phyloP scores from a whole-genome alignment of 2,797 vertebrate genomes.

The Oreochromis mossambicus region DNA sequence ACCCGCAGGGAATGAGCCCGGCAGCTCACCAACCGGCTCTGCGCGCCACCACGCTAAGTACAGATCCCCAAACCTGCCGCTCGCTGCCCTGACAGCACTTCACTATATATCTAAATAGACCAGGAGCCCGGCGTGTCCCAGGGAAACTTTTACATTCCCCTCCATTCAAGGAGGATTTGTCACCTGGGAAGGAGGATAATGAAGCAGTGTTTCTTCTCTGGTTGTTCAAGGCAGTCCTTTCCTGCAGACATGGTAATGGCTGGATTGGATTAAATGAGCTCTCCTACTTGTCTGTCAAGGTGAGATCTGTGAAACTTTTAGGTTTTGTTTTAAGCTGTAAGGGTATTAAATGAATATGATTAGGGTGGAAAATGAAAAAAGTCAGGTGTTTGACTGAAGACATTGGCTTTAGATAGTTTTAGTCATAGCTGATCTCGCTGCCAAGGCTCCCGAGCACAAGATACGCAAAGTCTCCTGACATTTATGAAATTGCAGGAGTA shows the following conservation, averaged over 20 bases:
- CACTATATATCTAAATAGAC: slow-evolving; percentile 72
- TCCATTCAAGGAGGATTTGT: slow-evolving; percentile 74
- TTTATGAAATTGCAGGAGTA: not conserved
- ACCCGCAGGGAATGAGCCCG: slow-evolving; percentile 66
- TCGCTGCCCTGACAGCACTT: slow-evolving; percentile 54
- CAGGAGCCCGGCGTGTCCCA: slow-evolving; percentile 59
- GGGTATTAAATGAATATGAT: slow-evolving; percentile 47
- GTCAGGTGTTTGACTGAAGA: not conserved
- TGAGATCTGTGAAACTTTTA: slow-evolving; percentile 41
- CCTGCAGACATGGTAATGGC: slow-evolving; percentile 54
- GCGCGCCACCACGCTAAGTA: slow-evolving; percentile 50
- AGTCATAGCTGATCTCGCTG: not conserved
- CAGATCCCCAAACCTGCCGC: slow-evolving; percentile 56
- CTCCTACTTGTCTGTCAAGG: slow-evolving; percentile 57
- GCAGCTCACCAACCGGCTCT: slow-evolving; percentile 83
- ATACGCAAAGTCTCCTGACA: not conserved
- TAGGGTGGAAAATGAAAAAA: slow-evolving; percentile 1
- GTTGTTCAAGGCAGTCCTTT: slow-evolving; percentile 55
- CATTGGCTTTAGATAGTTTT: not conserved
- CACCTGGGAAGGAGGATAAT: slow-evolving; percentile 66
- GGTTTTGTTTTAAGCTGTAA: slow-evolving; percentile 42
- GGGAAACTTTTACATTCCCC: slow-evolving; percentile 70
- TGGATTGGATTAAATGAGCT: slow-evolving; percentile 72
- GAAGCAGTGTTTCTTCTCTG: slow-evolving; percentile 58
- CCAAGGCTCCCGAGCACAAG: not conserved